These are phyloP conservation scores for Odocoileus virginianus DNA, from an alignment of 2,113 vertebrate genomes.

Conservation along the genomic window DNA sequence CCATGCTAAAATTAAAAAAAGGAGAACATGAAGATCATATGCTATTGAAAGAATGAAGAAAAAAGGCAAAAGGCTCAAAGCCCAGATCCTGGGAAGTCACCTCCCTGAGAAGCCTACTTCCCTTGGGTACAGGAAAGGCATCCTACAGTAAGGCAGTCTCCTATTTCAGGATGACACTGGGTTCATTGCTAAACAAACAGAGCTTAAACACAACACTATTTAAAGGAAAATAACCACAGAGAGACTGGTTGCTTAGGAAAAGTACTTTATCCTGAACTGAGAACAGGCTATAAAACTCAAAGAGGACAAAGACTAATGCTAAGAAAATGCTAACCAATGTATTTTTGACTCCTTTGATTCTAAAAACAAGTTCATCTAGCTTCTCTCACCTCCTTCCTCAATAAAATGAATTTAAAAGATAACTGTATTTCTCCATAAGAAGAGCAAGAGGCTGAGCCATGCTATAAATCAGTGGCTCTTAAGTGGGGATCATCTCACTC, in stretches of 20 bases:
- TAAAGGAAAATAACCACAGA: neutral
- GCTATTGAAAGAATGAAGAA: neutral
- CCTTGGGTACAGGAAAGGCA: neutral
- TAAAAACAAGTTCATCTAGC: neutral
- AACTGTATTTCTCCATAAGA: neutral
- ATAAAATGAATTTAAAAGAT: neutral
- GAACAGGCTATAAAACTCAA: neutral
- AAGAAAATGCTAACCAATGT: neutral
- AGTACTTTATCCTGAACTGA: constrained; percentile 12
- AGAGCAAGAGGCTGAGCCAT: neutral
- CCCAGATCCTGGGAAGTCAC: neutral
- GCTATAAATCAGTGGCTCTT: neutral
- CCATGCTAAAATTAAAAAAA: neutral
- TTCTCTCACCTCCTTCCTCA: neutral
- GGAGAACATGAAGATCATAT: neutral
- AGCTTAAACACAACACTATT: neutral
- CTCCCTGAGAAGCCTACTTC: neutral
- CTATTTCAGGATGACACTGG: neutral
- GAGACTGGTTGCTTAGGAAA: neutral
- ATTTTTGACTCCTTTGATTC: neutral
- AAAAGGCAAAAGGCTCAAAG: neutral
- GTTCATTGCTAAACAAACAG: neutral
- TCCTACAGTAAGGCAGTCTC: neutral
- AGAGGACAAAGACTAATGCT: neutral
- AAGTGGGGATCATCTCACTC: neutral